These are phyloP conservation scores for Lepidonotus clava DNA, from an alignment of 2,888 invertebrate species.

Conservation along the genomic window DNA sequence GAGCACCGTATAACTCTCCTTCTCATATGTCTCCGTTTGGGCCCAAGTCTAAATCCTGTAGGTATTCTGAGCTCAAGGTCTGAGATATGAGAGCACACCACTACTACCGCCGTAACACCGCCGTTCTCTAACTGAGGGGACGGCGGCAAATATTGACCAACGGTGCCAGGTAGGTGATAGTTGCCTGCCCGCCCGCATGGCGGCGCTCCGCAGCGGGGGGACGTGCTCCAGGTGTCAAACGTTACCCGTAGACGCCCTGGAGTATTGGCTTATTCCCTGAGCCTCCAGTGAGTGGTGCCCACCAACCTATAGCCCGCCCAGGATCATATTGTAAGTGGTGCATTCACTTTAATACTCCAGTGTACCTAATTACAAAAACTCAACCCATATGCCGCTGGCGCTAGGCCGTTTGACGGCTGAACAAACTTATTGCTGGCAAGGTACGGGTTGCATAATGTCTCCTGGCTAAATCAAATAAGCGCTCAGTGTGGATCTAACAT, in stretches of 20 bases:
- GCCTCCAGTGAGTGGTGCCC: neutral
- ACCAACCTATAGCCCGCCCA: neutral
- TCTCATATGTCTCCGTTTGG: neutral
- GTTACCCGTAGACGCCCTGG: neutral
- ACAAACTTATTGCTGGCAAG: neutral
- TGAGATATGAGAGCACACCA: neutral
- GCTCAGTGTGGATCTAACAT: too few relatives aligned
- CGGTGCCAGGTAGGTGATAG: neutral
- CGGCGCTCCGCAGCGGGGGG: neutral
- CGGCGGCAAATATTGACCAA: conserved; percentile 12
- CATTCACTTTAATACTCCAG: neutral
- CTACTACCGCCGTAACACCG: neutral
- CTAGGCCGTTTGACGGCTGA: neutral
- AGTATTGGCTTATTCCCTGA: neutral
- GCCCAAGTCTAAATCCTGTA: too few relatives aligned
- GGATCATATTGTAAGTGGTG: neutral
- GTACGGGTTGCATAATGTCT: neutral
- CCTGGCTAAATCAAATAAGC: too few relatives aligned
- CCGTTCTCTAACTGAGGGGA: conserved; percentile 4
- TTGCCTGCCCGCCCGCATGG: neutral
- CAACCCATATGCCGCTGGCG: neutral
- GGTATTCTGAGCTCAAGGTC: neutral
- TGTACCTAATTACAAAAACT: neutral
- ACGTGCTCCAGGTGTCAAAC: neutral
- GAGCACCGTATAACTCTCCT: neutral